Percentiles rank a stretch among this genome's conserved stretches.
These are phyloP conservation scores for Incurvaria masculella DNA, from an alignment of 2,888 invertebrate species.

Conservation along the genomic window DNA sequence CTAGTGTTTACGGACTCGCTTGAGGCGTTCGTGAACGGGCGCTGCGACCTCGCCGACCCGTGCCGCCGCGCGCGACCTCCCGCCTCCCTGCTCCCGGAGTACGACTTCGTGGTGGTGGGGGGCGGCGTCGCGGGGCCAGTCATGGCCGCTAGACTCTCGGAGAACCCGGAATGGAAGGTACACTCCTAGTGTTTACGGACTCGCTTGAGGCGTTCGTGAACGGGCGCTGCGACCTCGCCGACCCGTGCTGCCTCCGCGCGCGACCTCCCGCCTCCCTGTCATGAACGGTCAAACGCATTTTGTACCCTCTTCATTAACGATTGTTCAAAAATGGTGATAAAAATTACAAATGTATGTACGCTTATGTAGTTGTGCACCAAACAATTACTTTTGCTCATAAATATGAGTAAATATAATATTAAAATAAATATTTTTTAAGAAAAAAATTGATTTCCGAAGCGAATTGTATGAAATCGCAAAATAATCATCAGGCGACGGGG, in stretches of 20 bases:
- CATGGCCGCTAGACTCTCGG: constrained; percentile 62
- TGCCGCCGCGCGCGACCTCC: constrained; percentile 55
- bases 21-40: constrained; percentile 58
- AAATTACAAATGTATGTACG: too few species aligned
- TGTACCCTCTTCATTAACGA: too few species aligned
- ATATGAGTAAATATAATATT: too few species aligned
- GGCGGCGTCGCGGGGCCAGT: constrained; percentile 65
- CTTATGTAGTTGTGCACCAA: too few species aligned
- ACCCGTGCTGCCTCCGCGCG: constrained; percentile 60
- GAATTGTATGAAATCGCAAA: too few species aligned
- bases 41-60: constrained; percentile 57
- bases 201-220: constrained; percentile 61
- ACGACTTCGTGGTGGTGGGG: constrained; percentile 66
- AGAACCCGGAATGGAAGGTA: constrained; percentile 62
- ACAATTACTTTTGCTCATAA: too few species aligned
- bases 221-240: constrained; percentile 55
- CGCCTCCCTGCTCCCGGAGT: constrained; percentile 40
- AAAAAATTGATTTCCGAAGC: too few species aligned
- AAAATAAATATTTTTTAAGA: too few species aligned
- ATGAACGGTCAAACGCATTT: too few species aligned
- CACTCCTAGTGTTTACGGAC: constrained; percentile 63
- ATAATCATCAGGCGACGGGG: too few species aligned
- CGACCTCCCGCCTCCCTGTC: constrained; percentile 33
- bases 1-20: constrained; percentile 63
- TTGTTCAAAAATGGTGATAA: too few species aligned